A percentile compares a stretch with the other conserved stretches of the same genome.
Evolutionary conservation across 2,797 vertebrate genomes (phyloP).

Genomic region (Cygnus olor): DNA sequence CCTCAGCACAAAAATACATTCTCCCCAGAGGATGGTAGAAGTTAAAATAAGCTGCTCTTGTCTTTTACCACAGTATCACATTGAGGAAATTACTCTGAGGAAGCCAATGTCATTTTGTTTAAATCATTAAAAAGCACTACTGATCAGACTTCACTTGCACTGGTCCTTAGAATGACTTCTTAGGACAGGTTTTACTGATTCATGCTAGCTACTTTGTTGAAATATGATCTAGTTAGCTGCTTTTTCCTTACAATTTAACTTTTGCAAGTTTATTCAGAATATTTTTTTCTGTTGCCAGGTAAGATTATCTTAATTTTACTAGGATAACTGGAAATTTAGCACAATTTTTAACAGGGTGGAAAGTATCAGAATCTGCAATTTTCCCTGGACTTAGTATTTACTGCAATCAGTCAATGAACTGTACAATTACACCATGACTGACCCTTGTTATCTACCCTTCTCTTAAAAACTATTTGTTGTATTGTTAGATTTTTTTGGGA

Average conservation of each 20-base stretch:
- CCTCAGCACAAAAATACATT: background rate
- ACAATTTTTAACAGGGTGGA: background rate
- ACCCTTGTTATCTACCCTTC: background rate
- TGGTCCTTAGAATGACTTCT: background rate
- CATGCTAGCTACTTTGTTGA: background rate
- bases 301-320: background rate
- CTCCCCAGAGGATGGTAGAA: background rate
- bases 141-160: background rate
- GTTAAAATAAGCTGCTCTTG: background rate
- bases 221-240: background rate
- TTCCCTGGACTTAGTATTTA: background rate
- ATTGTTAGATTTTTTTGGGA: background rate
- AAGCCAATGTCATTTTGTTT: background rate
- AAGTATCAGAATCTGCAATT: background rate
- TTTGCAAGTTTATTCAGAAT: background rate
- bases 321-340: background rate
- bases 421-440: background rate
- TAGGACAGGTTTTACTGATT: background rate
- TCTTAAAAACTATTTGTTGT: background rate
- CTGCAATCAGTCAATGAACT: background rate
- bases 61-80: background rate
- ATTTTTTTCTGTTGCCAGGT: background rate
- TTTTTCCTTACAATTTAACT: background rate
- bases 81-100: background rate
- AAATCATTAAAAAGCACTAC: background rate